These are phyloP conservation scores for Nothoprocta pentlandii DNA, from an alignment of 2,113 vertebrate genomes.

Conservation along the genomic window DNA sequence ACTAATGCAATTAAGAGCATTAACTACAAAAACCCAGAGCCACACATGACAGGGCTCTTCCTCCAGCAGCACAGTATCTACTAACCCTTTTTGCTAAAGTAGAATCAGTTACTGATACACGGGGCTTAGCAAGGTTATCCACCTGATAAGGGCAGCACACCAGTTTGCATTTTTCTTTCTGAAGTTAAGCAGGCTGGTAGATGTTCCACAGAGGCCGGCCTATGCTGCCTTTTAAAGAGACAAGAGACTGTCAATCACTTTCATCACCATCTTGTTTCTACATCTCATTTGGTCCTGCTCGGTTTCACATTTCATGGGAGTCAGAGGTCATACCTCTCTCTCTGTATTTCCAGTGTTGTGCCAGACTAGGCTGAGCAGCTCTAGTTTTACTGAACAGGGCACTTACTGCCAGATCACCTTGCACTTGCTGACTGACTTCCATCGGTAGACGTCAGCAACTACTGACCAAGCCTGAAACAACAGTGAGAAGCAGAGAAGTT, in stretches of 20 bases:
- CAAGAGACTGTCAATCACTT: not conserved
- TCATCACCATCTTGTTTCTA: not conserved
- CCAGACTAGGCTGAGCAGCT: not conserved
- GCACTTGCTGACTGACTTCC: not conserved
- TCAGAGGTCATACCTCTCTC: not conserved
- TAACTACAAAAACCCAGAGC: not conserved
- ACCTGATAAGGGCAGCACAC: not conserved
- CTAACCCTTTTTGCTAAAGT: not conserved
- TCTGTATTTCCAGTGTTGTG: rapidly evolving
- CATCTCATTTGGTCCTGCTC: not conserved
- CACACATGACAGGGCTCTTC: not conserved
- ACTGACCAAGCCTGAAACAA: not conserved
- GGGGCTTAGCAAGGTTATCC: not conserved
- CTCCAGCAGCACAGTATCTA: not conserved
- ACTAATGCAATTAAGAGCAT: not conserved
- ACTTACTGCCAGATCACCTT: not conserved
- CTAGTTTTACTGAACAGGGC: not conserved
- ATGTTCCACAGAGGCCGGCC: not conserved
- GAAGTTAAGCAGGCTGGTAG: not conserved
- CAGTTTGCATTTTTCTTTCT: constrained; percentile 6
- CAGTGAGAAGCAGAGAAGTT: not conserved
- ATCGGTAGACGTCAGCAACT: not conserved
- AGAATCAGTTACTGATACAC: not conserved
- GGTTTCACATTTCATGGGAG: not conserved
- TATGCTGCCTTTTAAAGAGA: not conserved